Evolutionary conservation across 2,113 vertebrate species (phyloP), one percentile per base, ranked within the genome.

Genomic region (Panthera leo): DNA sequence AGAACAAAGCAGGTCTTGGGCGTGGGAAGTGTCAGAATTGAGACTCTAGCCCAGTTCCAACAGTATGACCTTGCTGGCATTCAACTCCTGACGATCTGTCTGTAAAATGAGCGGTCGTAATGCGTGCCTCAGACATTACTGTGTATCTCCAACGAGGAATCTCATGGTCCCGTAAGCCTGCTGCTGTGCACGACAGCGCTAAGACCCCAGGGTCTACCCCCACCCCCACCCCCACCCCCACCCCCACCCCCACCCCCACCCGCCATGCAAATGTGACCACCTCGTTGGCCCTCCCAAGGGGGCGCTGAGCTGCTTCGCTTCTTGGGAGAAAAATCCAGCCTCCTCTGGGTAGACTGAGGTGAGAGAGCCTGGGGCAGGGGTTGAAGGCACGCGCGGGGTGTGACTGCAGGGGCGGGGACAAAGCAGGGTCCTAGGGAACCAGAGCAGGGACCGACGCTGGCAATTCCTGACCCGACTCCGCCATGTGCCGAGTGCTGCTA

Each of bases 401-500:
- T n/a, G 61, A 23, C 82, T 19, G 10, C n/a, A 3, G 36, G 36
- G 25, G 6, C 3, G 2, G 16, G 71, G 25, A 9, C 21, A 19
- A 29, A 15, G 42, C 9, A 29, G 15, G 25, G 42, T 71, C 42
- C 21, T 21, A 7, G 61, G 76, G 6, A 29, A 12, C 48, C 18
- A 58, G 42, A 21, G 48, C 0, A 18, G 63, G 39, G 21, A 42
- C 23, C 4, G 5, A 25, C 8, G 0, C 11, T 8, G 27, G 31
- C 7, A 4, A 0, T 55, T 39, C 14, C 29, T 14, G 51, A 34
- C 25, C 71, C 6, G 70, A 45, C 91, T 42, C 23, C 14, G 14
- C 48, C 39, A 0, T 5, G 67, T 5, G 48, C 53, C 0, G 3
- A 45, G 16, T 45, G 21, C 16, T 1, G 5, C 42, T 16, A 7